phyloP scores from a whole-genome alignment of 1,140 invertebrate genomes.

The Brachystomella parvula region DNA sequence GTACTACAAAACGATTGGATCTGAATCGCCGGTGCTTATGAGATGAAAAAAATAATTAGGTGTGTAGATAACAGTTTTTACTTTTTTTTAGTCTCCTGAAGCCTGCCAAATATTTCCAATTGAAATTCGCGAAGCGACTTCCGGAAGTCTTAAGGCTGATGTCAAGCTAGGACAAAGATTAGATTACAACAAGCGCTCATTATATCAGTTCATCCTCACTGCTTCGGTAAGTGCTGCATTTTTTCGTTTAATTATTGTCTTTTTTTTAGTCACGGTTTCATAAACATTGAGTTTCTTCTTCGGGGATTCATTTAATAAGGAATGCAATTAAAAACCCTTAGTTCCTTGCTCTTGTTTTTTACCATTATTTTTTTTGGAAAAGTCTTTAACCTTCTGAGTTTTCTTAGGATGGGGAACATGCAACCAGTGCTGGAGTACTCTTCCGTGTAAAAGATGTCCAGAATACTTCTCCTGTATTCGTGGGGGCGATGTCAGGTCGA shows the following conservation, averaged over 20 bases:
- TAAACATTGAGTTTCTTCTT: no score
- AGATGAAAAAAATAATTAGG: neutral
- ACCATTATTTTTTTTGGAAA: no score
- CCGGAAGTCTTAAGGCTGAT: slow-evolving; percentile 57
- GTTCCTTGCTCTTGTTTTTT: no score
- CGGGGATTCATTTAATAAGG: no score
- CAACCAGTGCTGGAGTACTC: slow-evolving; percentile 60
- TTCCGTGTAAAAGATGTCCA: slow-evolving; percentile 72
- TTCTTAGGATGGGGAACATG: slow-evolving; percentile 65
- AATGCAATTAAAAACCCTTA: no score
- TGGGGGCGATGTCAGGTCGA: slow-evolving; percentile 66
- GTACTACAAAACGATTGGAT: no score
- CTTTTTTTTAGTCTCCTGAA: slow-evolving; percentile 54
- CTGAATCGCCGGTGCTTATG: no score
- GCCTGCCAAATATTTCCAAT: slow-evolving; percentile 63
- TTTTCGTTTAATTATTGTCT: neutral
- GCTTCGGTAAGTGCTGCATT: slow-evolving; percentile 59
- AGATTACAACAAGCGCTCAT: slow-evolving; percentile 40
- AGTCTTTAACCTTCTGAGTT: no score
- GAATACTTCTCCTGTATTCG: slow-evolving; percentile 71
- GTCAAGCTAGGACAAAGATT: slow-evolving; percentile 54
- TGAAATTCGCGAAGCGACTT: slow-evolving; percentile 54
- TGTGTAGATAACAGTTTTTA: neutral
- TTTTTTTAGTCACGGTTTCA: no score
- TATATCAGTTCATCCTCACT: slow-evolving; percentile 55